Percentiles rank a stretch among this genome's conserved stretches.
phyloP scores from a whole-genome alignment of 2,797 vertebrate species.

The Natrix natrix region DNA sequence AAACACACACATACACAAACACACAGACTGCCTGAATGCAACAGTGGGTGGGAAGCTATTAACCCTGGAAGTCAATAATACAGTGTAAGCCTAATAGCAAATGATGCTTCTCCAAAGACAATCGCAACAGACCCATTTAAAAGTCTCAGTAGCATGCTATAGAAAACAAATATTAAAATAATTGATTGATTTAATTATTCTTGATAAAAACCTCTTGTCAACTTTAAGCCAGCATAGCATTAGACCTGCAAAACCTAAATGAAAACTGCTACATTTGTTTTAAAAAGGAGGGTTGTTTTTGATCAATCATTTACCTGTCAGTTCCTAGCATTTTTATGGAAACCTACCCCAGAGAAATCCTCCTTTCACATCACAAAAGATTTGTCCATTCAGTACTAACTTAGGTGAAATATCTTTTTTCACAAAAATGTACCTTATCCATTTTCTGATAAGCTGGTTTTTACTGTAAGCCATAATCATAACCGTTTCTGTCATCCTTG shows the following conservation, averaged over 20 bases:
- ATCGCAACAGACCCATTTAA: constrained; percentile 57
- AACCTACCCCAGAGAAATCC: constrained; percentile 53
- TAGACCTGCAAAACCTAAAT: constrained; percentile 58
- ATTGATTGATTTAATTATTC: constrained; percentile 70
- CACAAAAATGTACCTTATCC: constrained; percentile 39
- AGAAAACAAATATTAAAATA: constrained; percentile 70
- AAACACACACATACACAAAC: neutral
- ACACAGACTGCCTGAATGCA: neutral
- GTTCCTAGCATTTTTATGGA: constrained; percentile 66
- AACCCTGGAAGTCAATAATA: constrained; percentile 14
- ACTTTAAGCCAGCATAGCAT: constrained; percentile 50
- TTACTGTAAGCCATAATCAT: constrained; percentile 42
- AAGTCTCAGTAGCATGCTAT: constrained; percentile 61
- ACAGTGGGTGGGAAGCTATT: neutral
- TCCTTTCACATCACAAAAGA: constrained; percentile 35
- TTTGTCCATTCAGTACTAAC: constrained; percentile 57
- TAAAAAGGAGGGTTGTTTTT: constrained; percentile 68
- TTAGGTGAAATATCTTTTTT: constrained; percentile 58
- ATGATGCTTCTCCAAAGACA: constrained; percentile 43
- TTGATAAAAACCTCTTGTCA: constrained; percentile 57
- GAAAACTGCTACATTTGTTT: constrained; percentile 70
- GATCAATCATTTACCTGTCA: constrained; percentile 68
- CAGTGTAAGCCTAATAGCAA: constrained; percentile 43
- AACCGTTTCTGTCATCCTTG: constrained; percentile 39
- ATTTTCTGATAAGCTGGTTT: constrained; percentile 51